Conservation (phyloP, 2,797 vertebrate genomes). For the Coilia nasus region DNA sequence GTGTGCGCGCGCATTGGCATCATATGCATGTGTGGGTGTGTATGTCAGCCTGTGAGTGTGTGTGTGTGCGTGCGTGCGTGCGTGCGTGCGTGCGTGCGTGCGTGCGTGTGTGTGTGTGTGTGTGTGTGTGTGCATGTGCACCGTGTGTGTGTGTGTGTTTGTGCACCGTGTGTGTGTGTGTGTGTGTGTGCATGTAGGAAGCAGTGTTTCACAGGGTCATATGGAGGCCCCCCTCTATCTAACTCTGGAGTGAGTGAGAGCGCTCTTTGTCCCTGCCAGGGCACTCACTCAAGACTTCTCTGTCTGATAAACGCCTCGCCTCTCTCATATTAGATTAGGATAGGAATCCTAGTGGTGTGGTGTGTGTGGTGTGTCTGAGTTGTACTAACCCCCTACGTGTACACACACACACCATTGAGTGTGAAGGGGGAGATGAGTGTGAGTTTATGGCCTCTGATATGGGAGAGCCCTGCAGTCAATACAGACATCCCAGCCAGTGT, state of each 20-base stretch:
- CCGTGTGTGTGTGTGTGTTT: background rate
- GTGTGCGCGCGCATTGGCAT: too few species aligned
- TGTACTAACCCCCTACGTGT: background rate
- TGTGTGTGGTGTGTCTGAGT: background rate
- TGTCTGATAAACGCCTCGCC: background rate
- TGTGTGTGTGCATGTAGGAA: background rate
- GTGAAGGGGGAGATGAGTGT: background rate
- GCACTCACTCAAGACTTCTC: background rate
- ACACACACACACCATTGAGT: background rate
- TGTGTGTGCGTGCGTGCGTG: background rate
- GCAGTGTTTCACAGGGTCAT: background rate
- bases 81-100: background rate
- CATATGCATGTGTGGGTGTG: background rate
- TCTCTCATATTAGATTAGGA: slow-evolving; percentile 9
- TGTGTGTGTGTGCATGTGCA: background rate
- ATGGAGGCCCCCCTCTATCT: too few species aligned
- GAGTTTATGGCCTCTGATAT: background rate
- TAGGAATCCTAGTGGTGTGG: background rate
- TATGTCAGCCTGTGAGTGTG: slow-evolving; percentile 10
- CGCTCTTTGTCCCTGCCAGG: background rate
- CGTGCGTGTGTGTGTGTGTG: too few species aligned
- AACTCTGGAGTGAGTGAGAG: background rate
- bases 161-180: background rate
- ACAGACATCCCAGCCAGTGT: background rate
- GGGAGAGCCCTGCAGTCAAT: background rate